Base-by-base conservation (phyloP, 2,113 vertebrate species). In the Myiagra hebetior region DNA sequence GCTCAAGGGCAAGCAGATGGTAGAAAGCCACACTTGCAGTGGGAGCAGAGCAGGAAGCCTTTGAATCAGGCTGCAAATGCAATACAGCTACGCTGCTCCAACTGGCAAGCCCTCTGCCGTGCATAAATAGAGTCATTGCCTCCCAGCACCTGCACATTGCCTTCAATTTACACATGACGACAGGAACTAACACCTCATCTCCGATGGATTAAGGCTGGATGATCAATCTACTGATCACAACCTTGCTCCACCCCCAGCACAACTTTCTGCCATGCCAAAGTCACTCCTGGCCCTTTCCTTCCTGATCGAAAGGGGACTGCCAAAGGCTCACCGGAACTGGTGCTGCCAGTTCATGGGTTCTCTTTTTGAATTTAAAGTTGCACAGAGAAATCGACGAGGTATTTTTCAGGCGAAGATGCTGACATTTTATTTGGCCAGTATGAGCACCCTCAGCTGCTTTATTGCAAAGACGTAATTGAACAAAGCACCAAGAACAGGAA, bases 1-100 rank as follows among this genome's bases (percentile, higher is more conserved):
- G 41, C 81, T 75, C 63, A 84, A 88, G n/a, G 72, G 41, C 75
- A 86, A 81, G 72, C 79, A 96, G 64, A 86, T 39, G 50, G 75
- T 81, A 49, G 46, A 67, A 70, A 76, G 46, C 37, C 68, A 56
- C 35, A 26, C 15, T 15, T 77, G 47, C 68, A 74, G 67, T 5
- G 17, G 39, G 4, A 77, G 28, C 56, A 72, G 74, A 76, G 65
- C 37, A 73, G 49, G 26, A 76, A 95, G 69, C 46, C 52, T 60
- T 44, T 26, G 55, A 65, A 42, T 50, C n/a, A 42, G 37, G 85
- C 77, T 57, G 42, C 37, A 91, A 76, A 87, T 18, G 37, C 41
- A 79, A 28, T 24, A 65, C 1, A 6, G 57, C 33, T n/a, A 30
- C 0, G 0, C 13, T 60, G 28, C 78, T 95, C 41, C 57, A 56